phyloP scores from a whole-genome alignment of 1,140 invertebrate species.

The Zelostemma sp. region DNA sequence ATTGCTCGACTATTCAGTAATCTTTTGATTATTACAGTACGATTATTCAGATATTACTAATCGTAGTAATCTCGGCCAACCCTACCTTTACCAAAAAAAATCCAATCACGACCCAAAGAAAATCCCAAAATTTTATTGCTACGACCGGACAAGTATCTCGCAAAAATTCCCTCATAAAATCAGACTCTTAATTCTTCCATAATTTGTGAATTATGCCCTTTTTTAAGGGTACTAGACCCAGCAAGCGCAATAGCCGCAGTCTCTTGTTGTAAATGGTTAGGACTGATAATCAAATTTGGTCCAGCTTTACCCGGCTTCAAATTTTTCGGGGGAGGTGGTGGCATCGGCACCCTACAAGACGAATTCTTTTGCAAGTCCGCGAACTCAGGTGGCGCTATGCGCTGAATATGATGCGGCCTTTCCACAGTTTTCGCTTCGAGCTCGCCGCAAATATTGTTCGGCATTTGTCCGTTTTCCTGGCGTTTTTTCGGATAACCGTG shows the following conservation, averaged over 20 bases:
- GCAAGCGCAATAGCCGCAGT: constrained; percentile 71
- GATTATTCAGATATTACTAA: too few relatives aligned
- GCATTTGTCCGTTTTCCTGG: constrained; percentile 86
- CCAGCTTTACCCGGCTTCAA: constrained; percentile 73
- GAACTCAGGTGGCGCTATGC: constrained; percentile 82
- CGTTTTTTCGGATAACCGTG: constrained; percentile 78
- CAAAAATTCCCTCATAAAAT: constrained; percentile 57
- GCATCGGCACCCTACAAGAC: constrained; percentile 75
- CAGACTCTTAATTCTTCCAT: constrained; percentile 87
- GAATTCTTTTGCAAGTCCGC: constrained; percentile 80
- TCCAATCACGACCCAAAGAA: background rate
- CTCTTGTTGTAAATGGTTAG: constrained; percentile 74
- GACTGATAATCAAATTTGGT: constrained; percentile 67
- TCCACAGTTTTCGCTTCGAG: constrained; percentile 78
- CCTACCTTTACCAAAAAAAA: too few relatives aligned
- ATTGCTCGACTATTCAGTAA: too few relatives aligned
- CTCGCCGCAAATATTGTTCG: constrained; percentile 86
- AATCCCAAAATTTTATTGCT: background rate
- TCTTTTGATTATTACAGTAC: too few relatives aligned
- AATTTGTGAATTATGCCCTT: constrained; percentile 70
- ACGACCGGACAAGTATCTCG: background rate
- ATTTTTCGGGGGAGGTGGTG: constrained; percentile 81
- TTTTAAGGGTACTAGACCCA: constrained; percentile 74
- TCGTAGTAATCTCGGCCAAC: too few relatives aligned
- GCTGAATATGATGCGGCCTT: constrained; percentile 78